Evolutionary conservation across 2,113 vertebrate species (phyloP).

Genomic region (Rhea pennata): DNA sequence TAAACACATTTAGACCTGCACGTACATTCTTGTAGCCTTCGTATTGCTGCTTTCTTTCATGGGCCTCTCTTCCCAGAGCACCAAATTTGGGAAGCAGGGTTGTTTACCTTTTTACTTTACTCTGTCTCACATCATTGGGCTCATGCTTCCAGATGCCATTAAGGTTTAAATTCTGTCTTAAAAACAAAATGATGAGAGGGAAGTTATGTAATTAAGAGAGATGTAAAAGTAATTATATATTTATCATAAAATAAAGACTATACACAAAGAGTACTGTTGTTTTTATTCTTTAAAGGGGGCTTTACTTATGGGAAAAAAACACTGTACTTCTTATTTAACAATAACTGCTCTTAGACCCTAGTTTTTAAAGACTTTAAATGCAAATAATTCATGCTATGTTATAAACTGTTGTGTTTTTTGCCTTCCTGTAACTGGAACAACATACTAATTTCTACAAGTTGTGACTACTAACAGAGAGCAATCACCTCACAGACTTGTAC

Average conservation of each 20-base stretch:
- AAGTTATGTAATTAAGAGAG: background rate
- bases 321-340: background rate
- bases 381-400: constrained; percentile 53
- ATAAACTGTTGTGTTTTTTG: constrained; percentile 74
- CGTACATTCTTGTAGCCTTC: background rate
- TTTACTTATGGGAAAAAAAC: background rate
- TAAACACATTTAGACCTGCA: background rate
- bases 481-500: constrained; percentile 97
- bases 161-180: background rate
- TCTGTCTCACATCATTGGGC: background rate
- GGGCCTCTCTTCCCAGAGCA: background rate
- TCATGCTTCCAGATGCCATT: background rate
- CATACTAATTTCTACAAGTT: constrained; percentile 89
- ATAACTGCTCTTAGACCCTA: background rate
- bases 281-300: background rate
- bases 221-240: background rate
- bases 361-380: constrained; percentile 15
- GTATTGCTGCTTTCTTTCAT: background rate
- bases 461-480: constrained; percentile 93
- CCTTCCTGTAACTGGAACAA: constrained; percentile 82
- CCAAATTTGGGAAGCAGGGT: background rate
- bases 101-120: background rate
- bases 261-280: background rate
- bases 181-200: background rate
- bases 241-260: constrained; percentile 7